Percentiles rank a stretch among this genome's conserved stretches.
Evolutionary conservation across 1,140 invertebrate species (phyloP).

Genomic region (Tetragonula clypearis): DNA sequence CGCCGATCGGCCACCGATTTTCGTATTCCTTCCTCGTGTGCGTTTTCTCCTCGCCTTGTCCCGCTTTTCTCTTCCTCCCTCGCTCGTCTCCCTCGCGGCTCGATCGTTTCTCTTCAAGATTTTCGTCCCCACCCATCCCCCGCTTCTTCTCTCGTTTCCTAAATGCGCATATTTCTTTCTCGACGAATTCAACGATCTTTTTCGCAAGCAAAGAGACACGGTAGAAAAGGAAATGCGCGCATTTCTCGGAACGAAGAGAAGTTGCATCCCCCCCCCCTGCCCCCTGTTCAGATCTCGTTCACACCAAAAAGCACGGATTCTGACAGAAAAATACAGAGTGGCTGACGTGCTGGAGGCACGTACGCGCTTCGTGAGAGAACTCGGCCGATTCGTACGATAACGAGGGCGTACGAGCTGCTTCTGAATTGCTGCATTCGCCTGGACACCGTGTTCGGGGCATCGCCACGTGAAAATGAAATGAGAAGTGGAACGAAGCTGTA

Average conservation of each 20-base stretch:
- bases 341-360: constrained; percentile 43
- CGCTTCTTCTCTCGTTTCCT: no score
- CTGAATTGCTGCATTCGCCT: constrained; percentile 61
- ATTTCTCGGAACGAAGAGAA: no score
- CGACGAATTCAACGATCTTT: background rate
- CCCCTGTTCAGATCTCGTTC: constrained; percentile 25
- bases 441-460: constrained; percentile 25
- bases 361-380: constrained; percentile 66
- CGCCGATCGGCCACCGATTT: constrained; percentile 70
- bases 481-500: constrained; percentile 45
- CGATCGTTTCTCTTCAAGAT: background rate
- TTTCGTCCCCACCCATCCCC: background rate
- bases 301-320: constrained; percentile 49
- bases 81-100: background rate
- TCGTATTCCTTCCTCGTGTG: constrained; percentile 76
- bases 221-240: background rate
- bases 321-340: background rate
- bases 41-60: constrained; percentile 37
- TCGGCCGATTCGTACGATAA: constrained; percentile 67
- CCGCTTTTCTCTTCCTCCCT: constrained; percentile 62
- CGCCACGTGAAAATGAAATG: constrained; percentile 37
- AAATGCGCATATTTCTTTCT: background rate
- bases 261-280: no score
- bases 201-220: background rate
- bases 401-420: constrained; percentile 57